Conservation (phyloP, 64 coral and sea anemone species). For the Exaiptasia diaphana region DNA sequence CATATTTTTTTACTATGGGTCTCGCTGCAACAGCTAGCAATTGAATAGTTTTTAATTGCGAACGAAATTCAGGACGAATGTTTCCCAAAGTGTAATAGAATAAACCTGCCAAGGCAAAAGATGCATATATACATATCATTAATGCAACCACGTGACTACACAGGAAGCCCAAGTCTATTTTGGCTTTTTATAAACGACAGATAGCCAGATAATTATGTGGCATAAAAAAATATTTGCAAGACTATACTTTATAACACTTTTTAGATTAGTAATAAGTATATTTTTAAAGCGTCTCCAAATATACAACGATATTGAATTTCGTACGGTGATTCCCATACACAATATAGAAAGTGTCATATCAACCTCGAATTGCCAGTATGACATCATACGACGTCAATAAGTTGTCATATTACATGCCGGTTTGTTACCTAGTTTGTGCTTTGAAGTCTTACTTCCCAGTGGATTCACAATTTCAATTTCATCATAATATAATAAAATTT, state of each 20-base stretch:
- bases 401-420: not conserved
- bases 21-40: conserved; percentile 26
- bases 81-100: conserved; percentile 74
- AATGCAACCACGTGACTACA: no score
- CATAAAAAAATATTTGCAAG: no score
- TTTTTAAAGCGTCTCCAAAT: no score
- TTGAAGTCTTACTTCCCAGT: conserved; percentile 43
- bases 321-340: no score
- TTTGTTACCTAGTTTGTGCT: conserved; percentile 58
- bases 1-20: conserved; percentile 57
- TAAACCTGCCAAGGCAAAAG: conserved; percentile 10
- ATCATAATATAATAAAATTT: conserved; percentile 69
- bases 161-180: no score
- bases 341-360: not conserved
- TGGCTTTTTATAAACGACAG: no score
- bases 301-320: no score
- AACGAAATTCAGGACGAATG: conserved; percentile 38
- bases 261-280: no score
- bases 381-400: not conserved
- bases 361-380: not conserved
- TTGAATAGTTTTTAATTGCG: conserved; percentile 54
- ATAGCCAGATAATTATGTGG: no score
- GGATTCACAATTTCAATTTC: conserved; percentile 66
- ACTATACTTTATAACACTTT: no score
- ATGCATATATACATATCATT: conserved; percentile 4